Base-by-base conservation (phyloP, 2,888 invertebrate genomes). In the Plemyria rubiginata region DNA sequence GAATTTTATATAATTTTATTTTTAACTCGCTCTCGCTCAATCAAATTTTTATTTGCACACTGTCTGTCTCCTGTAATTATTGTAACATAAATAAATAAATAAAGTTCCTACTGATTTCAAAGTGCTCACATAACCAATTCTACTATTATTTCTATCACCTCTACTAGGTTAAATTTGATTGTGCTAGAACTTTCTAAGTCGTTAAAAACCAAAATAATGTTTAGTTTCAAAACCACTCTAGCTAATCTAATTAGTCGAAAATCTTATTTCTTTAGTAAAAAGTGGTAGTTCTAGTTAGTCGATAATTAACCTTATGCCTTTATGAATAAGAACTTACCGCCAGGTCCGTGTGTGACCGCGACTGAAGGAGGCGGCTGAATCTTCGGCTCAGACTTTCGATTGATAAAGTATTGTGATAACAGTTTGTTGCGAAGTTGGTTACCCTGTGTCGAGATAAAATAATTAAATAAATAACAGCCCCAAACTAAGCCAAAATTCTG, bases 261-360 rank as follows among this genome's bases (percentile, higher is more conserved):
- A 65, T 57, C 55, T 54, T 52, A 65, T 32, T 0, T 0, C 0
- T 6, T 38, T 36, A 13, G 62, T 65, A 68, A 63, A 54, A 32
- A 32, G 22, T 22, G 22, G 22, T 22, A 22, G 22, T 32, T 32
- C 32, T 32, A 62, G 32, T 59, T 49, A 67, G 52, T 64, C n/a
- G 43, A 65, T 61, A 40, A 66, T 51, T 3, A 48, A 48, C 57
- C 55, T 54, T 52, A 65, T 32, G 0, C 0, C 0, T 6, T 38
- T 36, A 12, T 0, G 22, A 32, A 65, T 65, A 68, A 63, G 9
- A 29, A 72, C 81, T 84, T 88, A 96, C 96, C 96, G 72, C 98
- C 98, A 1, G 98, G 98, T 0, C 97, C 97, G 84, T 97, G 97
- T 0, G 96, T 96, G 8, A 96, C 95, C 54, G 94, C 84, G 69